A percentile compares a stretch with the other conserved stretches of the same genome.
Conservation (phyloP, 1,140 invertebrate species). For the Penaeus indicus region DNA sequence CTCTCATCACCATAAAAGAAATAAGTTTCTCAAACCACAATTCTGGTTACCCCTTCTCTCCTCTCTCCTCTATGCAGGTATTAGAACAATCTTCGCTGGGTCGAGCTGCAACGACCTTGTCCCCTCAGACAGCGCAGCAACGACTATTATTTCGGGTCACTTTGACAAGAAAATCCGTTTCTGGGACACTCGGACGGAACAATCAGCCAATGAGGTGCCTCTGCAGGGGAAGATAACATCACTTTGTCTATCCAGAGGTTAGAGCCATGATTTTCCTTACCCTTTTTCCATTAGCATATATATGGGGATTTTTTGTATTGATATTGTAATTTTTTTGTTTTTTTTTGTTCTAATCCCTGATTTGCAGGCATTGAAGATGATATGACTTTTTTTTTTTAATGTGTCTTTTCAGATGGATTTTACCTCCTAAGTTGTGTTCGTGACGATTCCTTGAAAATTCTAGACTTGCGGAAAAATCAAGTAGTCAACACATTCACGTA, state of each 20-base stretch:
- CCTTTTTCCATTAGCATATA: background rate
- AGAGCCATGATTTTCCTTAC: background rate
- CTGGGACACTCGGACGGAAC: constrained; percentile 86
- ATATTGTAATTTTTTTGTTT: background rate
- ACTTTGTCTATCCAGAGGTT: constrained; percentile 86
- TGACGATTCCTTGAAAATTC: constrained; percentile 93
- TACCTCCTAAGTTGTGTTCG: constrained; percentile 91
- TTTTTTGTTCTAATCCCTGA: background rate
- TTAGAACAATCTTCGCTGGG: constrained; percentile 91
- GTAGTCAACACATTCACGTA: constrained; percentile 91
- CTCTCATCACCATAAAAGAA: no score
- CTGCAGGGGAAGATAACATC: constrained; percentile 96
- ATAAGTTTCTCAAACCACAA: no score
- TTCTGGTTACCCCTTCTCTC: no score
- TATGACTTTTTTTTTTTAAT: background rate
- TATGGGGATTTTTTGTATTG: background rate
- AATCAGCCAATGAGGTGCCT: constrained; percentile 78
- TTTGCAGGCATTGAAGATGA: background rate
- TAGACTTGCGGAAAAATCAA: constrained; percentile 89
- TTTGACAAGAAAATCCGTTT: constrained; percentile 97
- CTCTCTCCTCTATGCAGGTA: constrained; percentile 16
- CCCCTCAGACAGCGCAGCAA: constrained; percentile 79
- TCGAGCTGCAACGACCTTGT: constrained; percentile 97
- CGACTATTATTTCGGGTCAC: constrained; percentile 94
- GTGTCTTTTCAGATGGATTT: constrained; percentile 78